Percentiles rank a stretch among this genome's conserved stretches.
These are phyloP conservation scores for Loripinus fragilis DNA, from an alignment of 2,888 invertebrate species.

Conservation along the genomic window DNA sequence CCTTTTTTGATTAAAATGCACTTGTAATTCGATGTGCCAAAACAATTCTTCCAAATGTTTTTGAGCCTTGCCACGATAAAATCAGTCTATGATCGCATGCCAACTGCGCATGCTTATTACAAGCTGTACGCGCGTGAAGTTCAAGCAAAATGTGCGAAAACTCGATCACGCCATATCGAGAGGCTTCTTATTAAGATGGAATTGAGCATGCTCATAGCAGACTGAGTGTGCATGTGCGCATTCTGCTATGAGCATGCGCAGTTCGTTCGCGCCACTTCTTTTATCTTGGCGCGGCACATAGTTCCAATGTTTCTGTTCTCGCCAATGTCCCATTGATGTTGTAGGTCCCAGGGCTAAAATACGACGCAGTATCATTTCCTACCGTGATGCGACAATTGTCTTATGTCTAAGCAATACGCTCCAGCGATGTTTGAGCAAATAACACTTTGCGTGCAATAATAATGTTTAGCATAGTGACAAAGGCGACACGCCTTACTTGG, in stretches of 20 bases:
- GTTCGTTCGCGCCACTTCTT: no score
- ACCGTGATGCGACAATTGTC: neutral
- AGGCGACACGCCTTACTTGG: conserved; percentile 6
- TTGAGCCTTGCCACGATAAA: no score
- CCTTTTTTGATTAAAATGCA: neutral
- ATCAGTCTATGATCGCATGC: no score
- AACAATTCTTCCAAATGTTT: neutral
- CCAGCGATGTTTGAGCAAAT: neutral
- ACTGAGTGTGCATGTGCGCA: no score
- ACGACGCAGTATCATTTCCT: neutral
- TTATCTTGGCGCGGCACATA: neutral
- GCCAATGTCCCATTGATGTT: neutral
- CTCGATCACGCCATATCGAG: no score
- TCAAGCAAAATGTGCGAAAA: no score
- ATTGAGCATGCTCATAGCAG: no score
- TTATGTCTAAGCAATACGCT: neutral
- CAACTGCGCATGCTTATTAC: no score
- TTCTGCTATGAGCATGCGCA: no score
- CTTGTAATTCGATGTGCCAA: neutral
- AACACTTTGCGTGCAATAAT: neutral
- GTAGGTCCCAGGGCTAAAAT: neutral
- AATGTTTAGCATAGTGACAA: neutral
- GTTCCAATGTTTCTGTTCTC: neutral
- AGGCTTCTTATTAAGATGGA: no score
- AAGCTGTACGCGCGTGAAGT: no score